Conservation (phyloP, 1,140 invertebrate species). For the Ostrea edulis region DNA sequence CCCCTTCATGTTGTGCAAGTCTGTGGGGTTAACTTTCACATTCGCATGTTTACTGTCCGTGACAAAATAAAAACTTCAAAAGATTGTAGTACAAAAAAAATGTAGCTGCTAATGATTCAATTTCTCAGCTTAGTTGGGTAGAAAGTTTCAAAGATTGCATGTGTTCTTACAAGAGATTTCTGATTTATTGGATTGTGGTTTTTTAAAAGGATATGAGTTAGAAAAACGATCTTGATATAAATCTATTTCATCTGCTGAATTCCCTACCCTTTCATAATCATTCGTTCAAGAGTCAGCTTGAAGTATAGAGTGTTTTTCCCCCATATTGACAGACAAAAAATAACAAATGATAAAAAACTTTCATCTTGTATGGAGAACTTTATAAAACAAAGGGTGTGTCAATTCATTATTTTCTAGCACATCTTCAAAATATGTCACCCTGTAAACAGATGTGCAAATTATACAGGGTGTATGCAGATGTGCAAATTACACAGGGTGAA, state of each 20-base stretch:
- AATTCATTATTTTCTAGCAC: neutral
- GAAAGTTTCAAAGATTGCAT: slow-evolving; percentile 28
- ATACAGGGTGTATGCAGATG: neutral
- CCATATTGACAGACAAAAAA: neutral
- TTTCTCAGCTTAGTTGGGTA: neutral
- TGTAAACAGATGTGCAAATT: slow-evolving; percentile 18
- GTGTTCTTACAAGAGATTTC: neutral
- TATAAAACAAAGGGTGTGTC: neutral
- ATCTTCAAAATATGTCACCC: neutral
- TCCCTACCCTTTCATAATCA: neutral
- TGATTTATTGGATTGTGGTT: slow-evolving; percentile 39
- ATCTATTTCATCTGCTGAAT: slow-evolving; percentile 13
- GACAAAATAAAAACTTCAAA: slow-evolving; percentile 12
- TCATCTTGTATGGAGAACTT: neutral
- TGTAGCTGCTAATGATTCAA: slow-evolving; percentile 21
- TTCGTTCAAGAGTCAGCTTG: neutral
- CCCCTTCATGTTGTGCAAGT: neutral
- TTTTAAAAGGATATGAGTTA: neutral
- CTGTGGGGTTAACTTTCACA: neutral
- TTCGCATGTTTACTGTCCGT: slow-evolving; percentile 8
- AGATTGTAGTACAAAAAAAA: neutral
- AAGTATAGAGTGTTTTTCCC: neutral
- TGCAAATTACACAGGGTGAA: slow-evolving; percentile 3
- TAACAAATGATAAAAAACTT: neutral
- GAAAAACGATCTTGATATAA: slow-evolving; percentile 14